Base-by-base conservation (phyloP, 2,888 invertebrate species). In the Oscheius sp. region DNA sequence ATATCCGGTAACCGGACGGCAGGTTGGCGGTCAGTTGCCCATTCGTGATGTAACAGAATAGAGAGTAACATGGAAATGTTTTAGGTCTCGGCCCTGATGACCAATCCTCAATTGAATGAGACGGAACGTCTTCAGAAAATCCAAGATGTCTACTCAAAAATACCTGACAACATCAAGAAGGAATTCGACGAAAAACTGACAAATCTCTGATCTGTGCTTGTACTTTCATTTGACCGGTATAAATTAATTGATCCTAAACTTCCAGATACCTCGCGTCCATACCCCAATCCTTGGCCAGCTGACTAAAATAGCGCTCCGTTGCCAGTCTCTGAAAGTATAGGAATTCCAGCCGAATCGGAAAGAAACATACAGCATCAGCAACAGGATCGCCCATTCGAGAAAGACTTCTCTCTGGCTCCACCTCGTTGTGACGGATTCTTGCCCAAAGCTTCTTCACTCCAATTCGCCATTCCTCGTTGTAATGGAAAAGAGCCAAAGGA, bases 1-100 rank as follows among this genome's bases (percentile, higher is more conserved):
- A 42, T 42, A 42, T 42, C 42, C 42, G 42, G 42, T 42, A 58
- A 11, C 58, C 35, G 21, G n/a, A 58, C 32, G 58, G 11, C 10
- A 42, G 7, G 7, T 42, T 7, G 42, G 42, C 42, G 42, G 42
- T 21, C 21, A 32, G 35, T 37, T 62, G 62, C 33, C 33, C 62
- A 35, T 13, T 50, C 32, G 5, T 37, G 53, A 55, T n/a, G 48
- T 51, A 35, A 57, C 48, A 21, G 47, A 21, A 7, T 42, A 42
- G 42, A 42, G 58, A 42, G 2, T 62, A 13, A 11, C 62, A 42
- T 62, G 5, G 5, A 35, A 62, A 5, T 11, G 37, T 29, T 75
- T 53, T 57, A 79, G 74, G 84, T 84, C 35, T 82, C 82, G 32
- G 77, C 77, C 7, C 73, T 84, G 55, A 83, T 84, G 84, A 81